Base-by-base conservation (phyloP, 2,113 vertebrate genomes). In the Thymallus thymallus region DNA sequence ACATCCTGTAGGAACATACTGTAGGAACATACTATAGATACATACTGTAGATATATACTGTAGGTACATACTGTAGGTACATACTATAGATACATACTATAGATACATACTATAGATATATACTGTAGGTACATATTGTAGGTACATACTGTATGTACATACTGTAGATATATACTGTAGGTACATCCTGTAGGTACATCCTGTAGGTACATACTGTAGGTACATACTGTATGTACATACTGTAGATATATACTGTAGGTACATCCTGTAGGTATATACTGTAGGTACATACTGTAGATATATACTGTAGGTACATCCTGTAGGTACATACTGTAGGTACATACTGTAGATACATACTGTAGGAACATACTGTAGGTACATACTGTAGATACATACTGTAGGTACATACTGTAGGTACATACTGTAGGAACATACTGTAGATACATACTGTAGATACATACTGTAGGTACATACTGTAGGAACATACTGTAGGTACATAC, bases 171-270 rank as follows among this genome's bases (percentile, higher is more conserved):
- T n/a, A 96, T 97, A 88, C 93, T 98, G 96, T 97, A 86, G 97
- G 93, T 94, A 88, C 64, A 68, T 92, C n/a, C n/a, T n/a, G n/a
- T n/a, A n/a, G n/a, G n/a, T n/a, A n/a, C n/a, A n/a, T n/a, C n/a
- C n/a, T n/a, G n/a, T n/a, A n/a, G n/a, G n/a, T n/a, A 91, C 89
- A 96, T 97, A 88, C 93, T 98, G 96, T 97, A 86, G 97, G 93
- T 94, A 88, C 64, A 68, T 92, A 91, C n/a, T n/a, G n/a, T n/a
- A n/a, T n/a, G n/a, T n/a, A n/a, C n/a, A n/a, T n/a, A n/a, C n/a
- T n/a, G n/a, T n/a, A n/a, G n/a, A n/a, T n/a, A n/a, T n/a, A 96
- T 97, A 88, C 93, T 98, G 96, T 97, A 86, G 97, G 93, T 94
- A 88, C 64, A 68, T 92, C 90, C n/a, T n/a, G n/a, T n/a, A n/a